Conservation (phyloP, 2,797 vertebrate genomes). For the Enteromius radiatus region DNA sequence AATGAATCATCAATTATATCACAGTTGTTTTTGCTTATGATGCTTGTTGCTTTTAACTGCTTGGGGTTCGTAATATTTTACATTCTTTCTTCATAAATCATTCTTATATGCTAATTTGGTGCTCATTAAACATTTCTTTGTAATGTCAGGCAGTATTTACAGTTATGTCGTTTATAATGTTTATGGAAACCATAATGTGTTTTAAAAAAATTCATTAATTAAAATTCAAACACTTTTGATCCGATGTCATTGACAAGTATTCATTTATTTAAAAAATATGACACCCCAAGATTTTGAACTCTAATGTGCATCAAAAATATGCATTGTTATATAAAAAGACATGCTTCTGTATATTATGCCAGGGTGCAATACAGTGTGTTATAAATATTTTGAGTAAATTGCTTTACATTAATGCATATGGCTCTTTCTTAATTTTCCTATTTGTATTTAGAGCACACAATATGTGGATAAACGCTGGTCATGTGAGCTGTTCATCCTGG, state of each 20-base stretch:
- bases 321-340: neutral
- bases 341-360: neutral
- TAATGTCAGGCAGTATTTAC: neutral
- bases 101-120: neutral
- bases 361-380: neutral
- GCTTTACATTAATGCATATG: neutral
- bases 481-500: conserved; percentile 96
- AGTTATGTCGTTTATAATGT: neutral
- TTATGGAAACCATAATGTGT: neutral
- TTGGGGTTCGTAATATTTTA: neutral
- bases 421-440: neutral
- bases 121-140: neutral
- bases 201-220: too few species aligned
- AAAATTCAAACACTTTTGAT: neutral
- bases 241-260: neutral
- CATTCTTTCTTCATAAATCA: neutral
- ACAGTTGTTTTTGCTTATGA: neutral
- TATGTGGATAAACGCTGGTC: conserved; percentile 99
- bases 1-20: neutral
- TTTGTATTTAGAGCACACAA: conserved; percentile 87
- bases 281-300: neutral
- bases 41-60: neutral
- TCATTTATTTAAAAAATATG: neutral
- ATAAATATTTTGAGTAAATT: neutral
- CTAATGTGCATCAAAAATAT: neutral